Conservation (phyloP, 64 coral and sea anemone genomes). For the Montipora foliosa region DNA sequence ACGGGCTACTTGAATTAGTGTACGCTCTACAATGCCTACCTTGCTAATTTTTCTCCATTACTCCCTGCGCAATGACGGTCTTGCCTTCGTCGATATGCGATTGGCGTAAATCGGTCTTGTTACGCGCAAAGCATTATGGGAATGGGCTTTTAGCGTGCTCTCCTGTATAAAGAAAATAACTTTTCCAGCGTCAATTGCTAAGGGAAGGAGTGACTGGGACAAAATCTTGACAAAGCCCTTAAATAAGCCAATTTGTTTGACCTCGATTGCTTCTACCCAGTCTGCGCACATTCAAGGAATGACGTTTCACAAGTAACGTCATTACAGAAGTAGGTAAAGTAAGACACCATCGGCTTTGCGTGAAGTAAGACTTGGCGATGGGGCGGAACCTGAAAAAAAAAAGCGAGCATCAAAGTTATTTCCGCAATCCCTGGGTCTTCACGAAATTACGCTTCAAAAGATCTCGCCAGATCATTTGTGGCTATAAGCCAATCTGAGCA, state of each 20-base stretch:
- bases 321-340: constrained; percentile 89
- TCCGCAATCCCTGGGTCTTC: too few species aligned
- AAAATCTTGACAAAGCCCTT: background rate
- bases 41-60: constrained; percentile 88
- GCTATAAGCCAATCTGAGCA: too few species aligned
- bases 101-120: constrained; percentile 90
- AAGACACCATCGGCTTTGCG: constrained; percentile 97
- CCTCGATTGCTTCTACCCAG: constrained; percentile 98
- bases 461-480: too few species aligned
- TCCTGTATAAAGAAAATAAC: constrained; percentile 68
- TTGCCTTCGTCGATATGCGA: constrained; percentile 73
- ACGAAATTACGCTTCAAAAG: too few species aligned
- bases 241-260: background rate
- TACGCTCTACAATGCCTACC: constrained; percentile 22
- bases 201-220: background rate
- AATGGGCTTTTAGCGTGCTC: constrained; percentile 84
- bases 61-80: constrained; percentile 75
- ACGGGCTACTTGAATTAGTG: too few species aligned
- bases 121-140: constrained; percentile 98
- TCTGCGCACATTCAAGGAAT: constrained; percentile 92
- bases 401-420: background rate
- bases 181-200: background rate
- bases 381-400: constrained; percentile 81
- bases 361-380: constrained; percentile 97
- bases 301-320: constrained; percentile 99